Percentiles rank a stretch among this genome's conserved stretches.
Evolutionary conservation across 2,113 vertebrate genomes (phyloP).

Genomic region (Xyliphius kryptos): DNA sequence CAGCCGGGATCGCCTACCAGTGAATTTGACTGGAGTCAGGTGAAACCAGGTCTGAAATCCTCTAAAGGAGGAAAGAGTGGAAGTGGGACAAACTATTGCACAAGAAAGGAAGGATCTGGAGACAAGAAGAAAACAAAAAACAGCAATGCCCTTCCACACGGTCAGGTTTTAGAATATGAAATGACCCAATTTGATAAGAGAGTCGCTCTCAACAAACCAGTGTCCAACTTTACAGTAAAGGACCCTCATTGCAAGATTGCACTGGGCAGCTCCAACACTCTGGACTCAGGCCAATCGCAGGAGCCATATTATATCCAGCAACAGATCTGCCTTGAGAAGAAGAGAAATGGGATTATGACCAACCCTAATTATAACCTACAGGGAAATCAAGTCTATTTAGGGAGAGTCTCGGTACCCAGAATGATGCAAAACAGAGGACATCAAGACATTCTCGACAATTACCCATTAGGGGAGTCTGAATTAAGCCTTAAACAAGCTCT

Average conservation of each 20-base stretch:
- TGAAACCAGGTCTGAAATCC: conserved; percentile 82
- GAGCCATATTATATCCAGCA: conserved; percentile 87
- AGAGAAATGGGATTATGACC: conserved; percentile 94
- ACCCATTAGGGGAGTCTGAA: conserved; percentile 84
- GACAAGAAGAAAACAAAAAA: conserved; percentile 81
- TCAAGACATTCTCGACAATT: conserved; percentile 86
- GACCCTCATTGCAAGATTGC: conserved; percentile 81
- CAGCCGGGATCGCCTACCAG: conserved; percentile 80
- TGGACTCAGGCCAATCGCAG: conserved; percentile 71
- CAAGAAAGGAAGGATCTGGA: conserved; percentile 73
- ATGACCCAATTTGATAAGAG: conserved; percentile 95
- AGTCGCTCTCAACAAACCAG: conserved; percentile 74
- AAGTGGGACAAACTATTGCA: conserved; percentile 62
- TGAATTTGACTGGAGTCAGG: conserved; percentile 91
- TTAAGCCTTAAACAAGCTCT: conserved; percentile 97
- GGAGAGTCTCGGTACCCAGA: conserved; percentile 85
- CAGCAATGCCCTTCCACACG: conserved; percentile 68
- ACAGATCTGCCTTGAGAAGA: conserved; percentile 85
- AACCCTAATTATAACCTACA: conserved; percentile 97
- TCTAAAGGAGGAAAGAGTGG: conserved; percentile 74
- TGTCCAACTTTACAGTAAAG: conserved; percentile 62
- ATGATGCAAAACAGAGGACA: conserved; percentile 77
- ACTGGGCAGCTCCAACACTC: conserved; percentile 67
- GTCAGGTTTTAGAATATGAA: conserved; percentile 90
- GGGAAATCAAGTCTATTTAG: conserved; percentile 89